Base-by-base conservation (phyloP, 2,888 invertebrate genomes). In the Mechanitis mazaeus region DNA sequence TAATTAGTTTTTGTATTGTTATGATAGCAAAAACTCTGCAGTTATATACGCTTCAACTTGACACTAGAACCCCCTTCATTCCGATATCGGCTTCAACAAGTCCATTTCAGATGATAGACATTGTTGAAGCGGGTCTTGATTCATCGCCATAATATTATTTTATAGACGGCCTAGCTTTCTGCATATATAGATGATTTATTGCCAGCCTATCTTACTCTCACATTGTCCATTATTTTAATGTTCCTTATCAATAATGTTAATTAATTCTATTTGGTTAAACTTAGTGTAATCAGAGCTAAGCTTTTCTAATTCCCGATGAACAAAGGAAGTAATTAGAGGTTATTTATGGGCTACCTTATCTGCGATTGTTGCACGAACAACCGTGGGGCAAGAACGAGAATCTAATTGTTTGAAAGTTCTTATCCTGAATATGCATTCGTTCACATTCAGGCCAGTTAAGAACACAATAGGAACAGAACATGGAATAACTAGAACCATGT, bases 321-420 rank as follows among this genome's bases (percentile, higher is more conserved):
- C 68, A 68, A 81, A 82, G 80, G 78, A 79, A 83, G 85, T 85
- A 86, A 87, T 87, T 87, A 87, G 83, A 72, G 78, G 72, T 84
- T 81, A 85, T 85, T 84, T 85, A 85, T 85, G 74, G 81, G 77
- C 79, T 78, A 77, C 81, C 80, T 87, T 86, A 87, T 85, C 85
- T 84, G 75, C 66, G 69, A 74, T 75, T 75, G 76, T 76, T 73
- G 77, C 83, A 82, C 83, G 81, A 71, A 63, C 64, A 59, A 61
- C 64, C 63, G 60, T 57, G 66, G 68, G 64, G 64, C 68, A 56
- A 58, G 56, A 63, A 67, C 61, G 59, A 64, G 66, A 64, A 66
- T 67, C 68, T 69, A 66, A 69, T 69, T 69, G 69, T 69, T 67
- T 56, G 60, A 64, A 38, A 55, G 61, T 59, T 63, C 63, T 64